Conservation (phyloP, 2,797 vertebrate genomes). For the Gallinago solitaria region DNA sequence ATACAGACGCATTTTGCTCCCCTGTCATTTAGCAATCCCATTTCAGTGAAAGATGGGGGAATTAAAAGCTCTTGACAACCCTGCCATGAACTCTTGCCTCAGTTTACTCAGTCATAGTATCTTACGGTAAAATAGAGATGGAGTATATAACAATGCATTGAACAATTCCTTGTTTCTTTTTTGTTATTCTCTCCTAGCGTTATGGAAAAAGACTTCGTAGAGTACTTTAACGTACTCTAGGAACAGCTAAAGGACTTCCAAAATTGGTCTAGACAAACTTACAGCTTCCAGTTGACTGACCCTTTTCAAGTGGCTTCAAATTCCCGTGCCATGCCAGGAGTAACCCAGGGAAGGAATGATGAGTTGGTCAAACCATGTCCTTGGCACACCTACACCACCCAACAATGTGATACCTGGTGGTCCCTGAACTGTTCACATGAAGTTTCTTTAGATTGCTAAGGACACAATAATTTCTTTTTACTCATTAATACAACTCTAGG, state of each 20-base stretch:
- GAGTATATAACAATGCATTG: not conserved
- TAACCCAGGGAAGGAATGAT: not conserved
- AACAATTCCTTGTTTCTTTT: not conserved
- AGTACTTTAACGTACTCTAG: not conserved
- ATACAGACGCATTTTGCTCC: not conserved
- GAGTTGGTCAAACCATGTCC: not conserved
- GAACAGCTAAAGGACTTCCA: not conserved
- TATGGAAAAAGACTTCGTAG: not conserved
- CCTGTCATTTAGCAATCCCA: not conserved
- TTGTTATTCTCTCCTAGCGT: not conserved
- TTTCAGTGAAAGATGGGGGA: not conserved
- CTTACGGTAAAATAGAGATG: not conserved
- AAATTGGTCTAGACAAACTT: not conserved
- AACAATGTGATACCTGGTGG: not conserved
- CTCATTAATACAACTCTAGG: not conserved
- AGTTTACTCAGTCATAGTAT: not conserved
- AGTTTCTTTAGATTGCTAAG: not conserved
- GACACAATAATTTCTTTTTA: not conserved
- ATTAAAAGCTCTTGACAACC: not conserved
- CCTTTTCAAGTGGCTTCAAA: not conserved
- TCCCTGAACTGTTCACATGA: not conserved
- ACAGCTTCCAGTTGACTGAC: not conserved
- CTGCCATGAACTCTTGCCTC: constrained; percentile 20
- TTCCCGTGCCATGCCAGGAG: not conserved
- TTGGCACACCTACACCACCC: not conserved